phyloP scores from a whole-genome alignment of 2,113 vertebrate genomes.

The Dendrocopos noguchii region DNA sequence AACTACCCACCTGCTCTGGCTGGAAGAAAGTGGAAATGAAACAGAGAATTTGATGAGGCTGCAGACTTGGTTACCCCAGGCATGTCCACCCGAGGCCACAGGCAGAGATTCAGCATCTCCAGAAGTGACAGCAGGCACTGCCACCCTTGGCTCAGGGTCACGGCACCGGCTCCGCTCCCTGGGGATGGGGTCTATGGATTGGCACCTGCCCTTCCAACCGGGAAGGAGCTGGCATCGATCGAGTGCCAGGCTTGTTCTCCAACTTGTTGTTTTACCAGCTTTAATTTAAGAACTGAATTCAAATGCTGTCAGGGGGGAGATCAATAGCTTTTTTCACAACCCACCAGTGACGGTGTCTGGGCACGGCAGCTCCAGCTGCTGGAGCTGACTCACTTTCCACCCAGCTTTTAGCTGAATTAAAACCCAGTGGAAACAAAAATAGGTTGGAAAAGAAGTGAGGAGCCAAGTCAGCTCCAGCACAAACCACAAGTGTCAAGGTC shows the following conservation, averaged over 20 bases:
- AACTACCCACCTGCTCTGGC: background rate
- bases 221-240: background rate
- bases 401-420: background rate
- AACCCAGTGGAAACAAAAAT: background rate
- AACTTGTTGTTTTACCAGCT: background rate
- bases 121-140: accelerated
- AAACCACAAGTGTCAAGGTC: background rate
- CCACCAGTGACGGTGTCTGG: background rate
- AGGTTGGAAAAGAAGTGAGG: background rate
- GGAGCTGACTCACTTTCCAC: background rate
- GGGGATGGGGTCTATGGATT: background rate
- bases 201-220: background rate
- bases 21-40: background rate
- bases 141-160: accelerated
- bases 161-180: accelerated
- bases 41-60: accelerated
- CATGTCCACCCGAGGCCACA: background rate
- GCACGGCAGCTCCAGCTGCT: background rate
- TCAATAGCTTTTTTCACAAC: slow-evolving; percentile 4
- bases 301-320: background rate
- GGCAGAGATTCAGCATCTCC: accelerated
- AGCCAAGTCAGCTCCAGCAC: background rate
- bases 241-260: accelerated
- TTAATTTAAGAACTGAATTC: background rate
- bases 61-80: background rate